phyloP scores from a whole-genome alignment of 2,113 vertebrate species.

The Hippocampus abdominalis region DNA sequence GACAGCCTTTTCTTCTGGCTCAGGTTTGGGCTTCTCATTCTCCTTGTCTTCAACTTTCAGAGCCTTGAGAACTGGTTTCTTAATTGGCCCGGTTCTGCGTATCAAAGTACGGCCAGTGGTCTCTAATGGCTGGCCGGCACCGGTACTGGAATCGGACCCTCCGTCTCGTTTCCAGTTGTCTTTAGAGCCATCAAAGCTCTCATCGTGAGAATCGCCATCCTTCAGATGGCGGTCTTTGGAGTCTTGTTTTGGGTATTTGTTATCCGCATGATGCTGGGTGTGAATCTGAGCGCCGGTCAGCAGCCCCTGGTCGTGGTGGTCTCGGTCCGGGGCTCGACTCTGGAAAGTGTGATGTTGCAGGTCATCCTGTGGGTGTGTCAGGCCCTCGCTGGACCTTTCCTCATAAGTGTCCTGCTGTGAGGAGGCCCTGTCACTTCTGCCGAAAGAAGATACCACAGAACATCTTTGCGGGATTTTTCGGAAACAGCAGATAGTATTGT shows the following conservation, averaged over 20 bases:
- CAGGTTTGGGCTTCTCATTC: slow-evolving; percentile 87
- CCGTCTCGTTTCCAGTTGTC: slow-evolving; percentile 82
- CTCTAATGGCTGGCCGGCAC: slow-evolving; percentile 78
- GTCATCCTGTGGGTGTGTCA: slow-evolving; percentile 57
- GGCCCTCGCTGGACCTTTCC: slow-evolving; percentile 79
- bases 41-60: slow-evolving; percentile 97
- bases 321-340: slow-evolving; percentile 72
- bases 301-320: slow-evolving; percentile 68
- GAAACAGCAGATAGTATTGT: background rate
- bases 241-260: slow-evolving; percentile 77
- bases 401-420: slow-evolving; percentile 83
- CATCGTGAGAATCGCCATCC: slow-evolving; percentile 63
- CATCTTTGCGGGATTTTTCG: background rate
- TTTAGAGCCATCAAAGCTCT: slow-evolving; percentile 67
- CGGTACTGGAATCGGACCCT: slow-evolving; percentile 68
- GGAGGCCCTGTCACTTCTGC: slow-evolving; percentile 79
- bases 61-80: slow-evolving; percentile 95
- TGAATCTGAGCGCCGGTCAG: slow-evolving; percentile 67
- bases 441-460: slow-evolving; percentile 20
- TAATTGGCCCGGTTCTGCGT: slow-evolving; percentile 90
- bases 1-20: slow-evolving; percentile 76
- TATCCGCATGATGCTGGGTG: slow-evolving; percentile 65
- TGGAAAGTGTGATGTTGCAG: slow-evolving; percentile 65
- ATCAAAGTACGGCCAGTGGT: slow-evolving; percentile 72
- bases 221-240: slow-evolving; percentile 73